Evolutionary conservation across 2,113 vertebrate genomes (phyloP).

Genomic region (Uropsilus gracilis): DNA sequence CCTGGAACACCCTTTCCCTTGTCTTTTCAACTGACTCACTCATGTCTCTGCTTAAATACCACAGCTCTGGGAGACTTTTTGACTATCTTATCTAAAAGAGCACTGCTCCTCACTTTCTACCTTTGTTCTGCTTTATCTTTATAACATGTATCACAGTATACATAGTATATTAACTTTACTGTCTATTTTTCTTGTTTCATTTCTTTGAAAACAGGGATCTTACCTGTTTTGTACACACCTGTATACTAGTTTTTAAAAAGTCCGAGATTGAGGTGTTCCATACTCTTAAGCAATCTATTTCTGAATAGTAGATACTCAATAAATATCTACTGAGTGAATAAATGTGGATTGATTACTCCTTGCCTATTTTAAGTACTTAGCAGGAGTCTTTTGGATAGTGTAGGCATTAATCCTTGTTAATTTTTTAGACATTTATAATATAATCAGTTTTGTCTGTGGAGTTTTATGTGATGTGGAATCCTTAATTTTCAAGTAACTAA

Average conservation of each 20-base stretch:
- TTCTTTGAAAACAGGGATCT: not conserved
- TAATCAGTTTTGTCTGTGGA: not conserved
- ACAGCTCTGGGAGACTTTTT: not conserved
- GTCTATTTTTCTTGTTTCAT: not conserved
- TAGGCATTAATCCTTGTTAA: not conserved
- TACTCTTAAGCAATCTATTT: too few species aligned
- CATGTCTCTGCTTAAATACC: not conserved
- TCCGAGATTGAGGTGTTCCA: not conserved
- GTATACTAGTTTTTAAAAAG: not conserved
- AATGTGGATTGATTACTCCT: not conserved
- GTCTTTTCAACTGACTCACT: not conserved
- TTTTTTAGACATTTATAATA: not conserved
- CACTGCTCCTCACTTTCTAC: not conserved
- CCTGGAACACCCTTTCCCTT: not conserved
- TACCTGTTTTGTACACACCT: not conserved
- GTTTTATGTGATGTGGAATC: not conserved
- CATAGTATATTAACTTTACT: not conserved
- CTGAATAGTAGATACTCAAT: not conserved
- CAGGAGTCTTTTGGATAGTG: not conserved
- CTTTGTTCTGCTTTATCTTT: not conserved
- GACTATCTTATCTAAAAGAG: not conserved
- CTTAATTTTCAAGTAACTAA: not conserved
- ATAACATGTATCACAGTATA: not conserved
- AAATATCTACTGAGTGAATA: not conserved
- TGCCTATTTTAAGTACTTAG: not conserved